These are phyloP conservation scores for Watsonalla cultraria DNA, from an alignment of 2,888 invertebrate genomes.

Conservation along the genomic window DNA sequence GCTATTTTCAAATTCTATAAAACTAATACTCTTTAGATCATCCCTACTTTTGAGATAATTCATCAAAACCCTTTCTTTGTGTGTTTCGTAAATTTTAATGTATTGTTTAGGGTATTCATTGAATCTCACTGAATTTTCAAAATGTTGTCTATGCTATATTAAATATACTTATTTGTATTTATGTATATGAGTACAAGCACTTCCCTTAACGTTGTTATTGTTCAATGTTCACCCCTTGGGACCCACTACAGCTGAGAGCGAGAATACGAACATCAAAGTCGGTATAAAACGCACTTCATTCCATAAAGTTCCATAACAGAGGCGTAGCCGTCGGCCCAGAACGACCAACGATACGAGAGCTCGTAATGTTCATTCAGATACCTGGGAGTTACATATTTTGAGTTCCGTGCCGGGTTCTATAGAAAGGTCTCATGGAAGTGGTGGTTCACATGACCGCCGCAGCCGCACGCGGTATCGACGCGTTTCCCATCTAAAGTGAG, in stretches of 20 bases:
- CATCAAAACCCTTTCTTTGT: too few relatives aligned
- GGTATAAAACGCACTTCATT: constrained; percentile 71
- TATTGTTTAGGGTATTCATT: too few relatives aligned
- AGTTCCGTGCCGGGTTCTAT: constrained; percentile 23
- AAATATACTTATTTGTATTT: constrained; percentile 10
- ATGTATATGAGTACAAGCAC: constrained; percentile 49
- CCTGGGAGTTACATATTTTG: constrained; percentile 17
- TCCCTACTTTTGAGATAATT: too few relatives aligned
- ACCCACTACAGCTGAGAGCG: constrained; percentile 62
- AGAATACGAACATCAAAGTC: constrained; percentile 71
- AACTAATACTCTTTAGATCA: too few relatives aligned
- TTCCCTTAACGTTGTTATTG: constrained; percentile 59
- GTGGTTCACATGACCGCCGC: constrained; percentile 50
- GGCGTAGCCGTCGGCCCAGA: constrained; percentile 40
- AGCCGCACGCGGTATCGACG: constrained; percentile 60
- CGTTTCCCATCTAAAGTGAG: constrained; percentile 69
- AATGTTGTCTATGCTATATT: background rate
- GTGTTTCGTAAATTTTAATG: too few relatives aligned
- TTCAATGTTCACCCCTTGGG: constrained; percentile 39
- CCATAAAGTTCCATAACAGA: constrained; percentile 67
- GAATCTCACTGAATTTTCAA: too few relatives aligned
- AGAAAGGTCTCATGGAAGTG: constrained; percentile 42
- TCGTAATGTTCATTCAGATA: constrained; percentile 36
- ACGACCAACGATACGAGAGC: constrained; percentile 48
- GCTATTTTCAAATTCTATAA: too few relatives aligned